Evolutionary conservation across 2,113 vertebrate genomes (phyloP).

Genomic region (Lasiurus borealis): DNA sequence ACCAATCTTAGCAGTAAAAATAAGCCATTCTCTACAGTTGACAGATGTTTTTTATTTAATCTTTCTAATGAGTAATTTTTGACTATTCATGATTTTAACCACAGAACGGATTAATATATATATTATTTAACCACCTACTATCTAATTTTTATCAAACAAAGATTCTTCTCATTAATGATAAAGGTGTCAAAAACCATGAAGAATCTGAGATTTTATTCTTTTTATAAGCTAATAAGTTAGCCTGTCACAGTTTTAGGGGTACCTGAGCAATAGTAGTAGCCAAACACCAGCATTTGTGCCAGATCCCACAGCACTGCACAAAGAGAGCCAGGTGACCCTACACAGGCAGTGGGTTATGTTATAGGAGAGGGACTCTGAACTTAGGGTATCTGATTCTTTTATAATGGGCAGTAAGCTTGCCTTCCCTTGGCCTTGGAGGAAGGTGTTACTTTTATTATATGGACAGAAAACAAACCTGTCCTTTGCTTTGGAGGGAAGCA

Average conservation of each 20-base stretch:
- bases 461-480: neutral
- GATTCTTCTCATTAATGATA: slow-evolving; percentile 3
- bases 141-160: neutral
- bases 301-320: too few relatives aligned
- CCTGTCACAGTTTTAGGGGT: neutral
- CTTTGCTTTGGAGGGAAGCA: neutral
- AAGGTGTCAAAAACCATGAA: neutral
- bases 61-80: neutral
- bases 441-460: neutral
- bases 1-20: neutral
- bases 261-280: neutral
- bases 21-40: neutral
- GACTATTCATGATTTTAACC: neutral
- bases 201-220: neutral
- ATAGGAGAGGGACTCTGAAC: neutral
- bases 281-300: neutral
- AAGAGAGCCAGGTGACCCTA: neutral
- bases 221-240: neutral
- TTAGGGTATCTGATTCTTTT: neutral
- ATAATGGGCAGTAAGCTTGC: neutral
- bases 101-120: neutral
- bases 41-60: neutral
- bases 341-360: neutral
- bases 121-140: neutral
- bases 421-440: neutral